Evolutionary conservation across 92 coral and sea anemone genomes (phyloP).

Genomic region (Heteractis magnifica): DNA sequence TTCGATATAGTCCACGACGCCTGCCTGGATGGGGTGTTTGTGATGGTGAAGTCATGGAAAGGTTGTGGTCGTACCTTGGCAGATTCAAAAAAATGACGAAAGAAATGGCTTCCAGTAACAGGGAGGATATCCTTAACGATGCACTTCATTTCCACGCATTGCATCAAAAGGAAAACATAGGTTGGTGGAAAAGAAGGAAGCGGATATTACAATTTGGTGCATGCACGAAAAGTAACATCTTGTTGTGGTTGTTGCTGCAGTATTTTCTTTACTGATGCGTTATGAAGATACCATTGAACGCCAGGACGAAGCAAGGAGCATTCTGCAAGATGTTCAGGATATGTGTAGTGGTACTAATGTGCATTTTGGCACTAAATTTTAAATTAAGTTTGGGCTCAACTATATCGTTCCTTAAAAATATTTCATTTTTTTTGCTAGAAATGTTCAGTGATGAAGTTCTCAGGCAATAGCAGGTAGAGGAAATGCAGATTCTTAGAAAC

Average conservation of each 20-base stretch:
- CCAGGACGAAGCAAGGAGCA: slow-evolving; percentile 5
- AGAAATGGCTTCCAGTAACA: too few relatives aligned
- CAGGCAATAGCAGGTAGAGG: slow-evolving; percentile 10
- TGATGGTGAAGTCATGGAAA: too few relatives aligned
- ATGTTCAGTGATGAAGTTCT: slow-evolving; percentile 14
- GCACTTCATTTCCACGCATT: too few relatives aligned
- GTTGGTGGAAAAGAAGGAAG: not conserved
- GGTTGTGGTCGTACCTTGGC: too few relatives aligned
- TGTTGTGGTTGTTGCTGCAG: too few relatives aligned
- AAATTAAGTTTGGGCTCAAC: slow-evolving; percentile 1
- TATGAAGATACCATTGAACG: not conserved
- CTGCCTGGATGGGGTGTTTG: too few relatives aligned
- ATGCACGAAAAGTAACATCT: not conserved
- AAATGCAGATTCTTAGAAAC: slow-evolving; percentile 9
- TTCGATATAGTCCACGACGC: slow-evolving; percentile 41
- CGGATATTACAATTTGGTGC: not conserved
- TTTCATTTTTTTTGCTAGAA: slow-evolving; percentile 13
- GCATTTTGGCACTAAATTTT: slow-evolving; percentile 11
- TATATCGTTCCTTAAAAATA: slow-evolving; percentile 12
- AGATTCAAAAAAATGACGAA: too few relatives aligned
- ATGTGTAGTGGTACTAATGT: too few relatives aligned
- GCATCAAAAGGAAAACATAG: too few relatives aligned
- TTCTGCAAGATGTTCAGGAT: slow-evolving; percentile 10
- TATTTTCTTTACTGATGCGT: not conserved
- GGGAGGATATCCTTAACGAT: too few relatives aligned